phyloP scores from a whole-genome alignment of 2,888 invertebrate genomes.

The Venusia cambrica region DNA sequence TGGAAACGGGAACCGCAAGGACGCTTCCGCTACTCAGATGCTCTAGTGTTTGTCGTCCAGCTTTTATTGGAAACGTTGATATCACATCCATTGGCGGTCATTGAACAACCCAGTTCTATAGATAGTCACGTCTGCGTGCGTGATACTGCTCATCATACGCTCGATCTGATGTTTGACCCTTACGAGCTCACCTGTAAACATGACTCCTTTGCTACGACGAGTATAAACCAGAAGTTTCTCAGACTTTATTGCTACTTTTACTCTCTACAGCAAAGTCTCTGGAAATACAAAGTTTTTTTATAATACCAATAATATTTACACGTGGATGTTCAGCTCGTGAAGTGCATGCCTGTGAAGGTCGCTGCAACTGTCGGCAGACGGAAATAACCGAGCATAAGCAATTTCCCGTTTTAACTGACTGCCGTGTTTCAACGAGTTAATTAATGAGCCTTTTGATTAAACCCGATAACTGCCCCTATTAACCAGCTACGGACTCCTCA shows the following conservation, averaged over 20 bases:
- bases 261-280: constrained; percentile 5
- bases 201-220: constrained; percentile 20
- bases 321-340: constrained; percentile 35
- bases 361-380: constrained; percentile 49
- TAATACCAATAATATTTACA: constrained; percentile 11
- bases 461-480: constrained; percentile 8
- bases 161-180: constrained; percentile 15
- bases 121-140: constrained; percentile 15
- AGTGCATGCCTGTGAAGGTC: constrained; percentile 59
- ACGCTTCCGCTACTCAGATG: constrained; percentile 31
- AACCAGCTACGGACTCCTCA: constrained; percentile 8
- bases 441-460: constrained; percentile 21
- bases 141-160: constrained; percentile 20
- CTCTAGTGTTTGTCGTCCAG: constrained; percentile 10
- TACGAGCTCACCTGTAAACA: constrained; percentile 10
- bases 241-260: constrained; percentile 16
- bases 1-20: constrained; percentile 51
- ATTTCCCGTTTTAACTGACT: constrained; percentile 52
- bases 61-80: constrained; percentile 8
- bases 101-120: constrained; percentile 12
- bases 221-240: no score
- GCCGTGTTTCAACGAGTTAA: constrained; percentile 20
- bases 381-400: constrained; percentile 67
- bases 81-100: constrained; percentile 7
- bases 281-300: constrained; percentile 11